A percentile compares a stretch with the other conserved stretches of the same genome.
Conservation (phyloP, 1,140 invertebrate species). For the Zaprionus nigranus region DNA sequence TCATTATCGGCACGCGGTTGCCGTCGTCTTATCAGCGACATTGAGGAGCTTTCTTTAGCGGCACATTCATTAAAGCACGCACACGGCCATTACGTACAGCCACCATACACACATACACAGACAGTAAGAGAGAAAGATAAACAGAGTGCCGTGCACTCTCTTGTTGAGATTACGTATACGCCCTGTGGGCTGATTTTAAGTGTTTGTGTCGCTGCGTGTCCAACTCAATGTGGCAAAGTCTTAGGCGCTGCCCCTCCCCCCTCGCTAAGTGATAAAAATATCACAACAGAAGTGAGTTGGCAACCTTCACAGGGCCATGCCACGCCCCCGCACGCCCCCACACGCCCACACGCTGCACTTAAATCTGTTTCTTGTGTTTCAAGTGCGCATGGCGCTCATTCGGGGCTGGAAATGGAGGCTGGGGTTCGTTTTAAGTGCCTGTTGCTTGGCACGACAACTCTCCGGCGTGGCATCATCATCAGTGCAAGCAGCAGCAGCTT, state of each 20-base stretch:
- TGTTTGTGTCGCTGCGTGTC: slow-evolving; percentile 63
- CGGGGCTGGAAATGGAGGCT: slow-evolving; percentile 29
- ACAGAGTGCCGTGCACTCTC: neutral
- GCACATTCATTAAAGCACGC: slow-evolving; percentile 72
- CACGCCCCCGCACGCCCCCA: neutral
- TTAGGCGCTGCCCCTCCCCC: slow-evolving; percentile 18
- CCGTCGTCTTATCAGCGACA: slow-evolving; percentile 51
- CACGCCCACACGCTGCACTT: slow-evolving; percentile 57
- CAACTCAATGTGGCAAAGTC: slow-evolving; percentile 43
- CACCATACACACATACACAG: slow-evolving; percentile 29
- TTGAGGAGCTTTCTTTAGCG: slow-evolving; percentile 27
- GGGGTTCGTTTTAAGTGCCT: slow-evolving; percentile 73
- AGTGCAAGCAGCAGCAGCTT: slow-evolving; percentile 6
- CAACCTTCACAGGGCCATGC: slow-evolving; percentile 42
- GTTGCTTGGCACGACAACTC: slow-evolving; percentile 70
- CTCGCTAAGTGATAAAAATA: slow-evolving; percentile 72
- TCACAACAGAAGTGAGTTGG: slow-evolving; percentile 48
- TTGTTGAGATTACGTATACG: slow-evolving; percentile 69
- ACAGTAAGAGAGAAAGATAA: neutral
- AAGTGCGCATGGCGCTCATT: slow-evolving; percentile 70
- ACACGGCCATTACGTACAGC: slow-evolving; percentile 51
- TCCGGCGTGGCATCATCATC: slow-evolving; percentile 12
- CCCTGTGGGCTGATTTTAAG: slow-evolving; percentile 50
- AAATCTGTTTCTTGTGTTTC: slow-evolving; percentile 75
- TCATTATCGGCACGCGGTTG: slow-evolving; percentile 65